These are phyloP conservation scores for Bubalus kerabau DNA, from an alignment of 2,113 vertebrate species.

Conservation along the genomic window DNA sequence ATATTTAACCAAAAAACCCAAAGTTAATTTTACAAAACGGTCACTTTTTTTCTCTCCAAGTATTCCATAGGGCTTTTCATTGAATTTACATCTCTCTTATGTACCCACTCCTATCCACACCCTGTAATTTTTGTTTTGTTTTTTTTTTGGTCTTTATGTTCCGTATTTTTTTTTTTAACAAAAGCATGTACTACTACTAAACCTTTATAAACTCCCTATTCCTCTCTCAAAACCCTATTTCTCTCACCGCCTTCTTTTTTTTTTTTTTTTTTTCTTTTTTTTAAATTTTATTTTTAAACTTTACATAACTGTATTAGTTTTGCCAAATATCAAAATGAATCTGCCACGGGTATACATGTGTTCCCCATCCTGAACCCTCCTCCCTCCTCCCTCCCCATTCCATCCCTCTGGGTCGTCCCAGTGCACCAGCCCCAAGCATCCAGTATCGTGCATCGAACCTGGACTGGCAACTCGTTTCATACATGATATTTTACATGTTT, in stretches of 20 bases:
- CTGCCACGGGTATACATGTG: too few relatives aligned
- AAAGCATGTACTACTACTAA: not conserved
- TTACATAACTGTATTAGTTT: too few relatives aligned
- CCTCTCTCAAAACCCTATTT: not conserved
- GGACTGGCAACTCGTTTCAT: too few relatives aligned
- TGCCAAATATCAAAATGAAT: too few relatives aligned
- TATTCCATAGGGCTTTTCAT: not conserved
- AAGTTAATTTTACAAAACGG: not conserved
- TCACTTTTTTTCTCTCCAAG: not conserved
- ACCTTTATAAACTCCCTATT: not conserved
- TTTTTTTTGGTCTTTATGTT: not conserved
- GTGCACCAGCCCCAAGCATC: too few relatives aligned
- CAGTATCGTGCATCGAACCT: too few relatives aligned
- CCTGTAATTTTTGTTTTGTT: not conserved
- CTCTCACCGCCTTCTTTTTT: not conserved
- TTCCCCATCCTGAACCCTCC: too few relatives aligned
- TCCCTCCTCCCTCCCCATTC: too few relatives aligned
- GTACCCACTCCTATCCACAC: not conserved
- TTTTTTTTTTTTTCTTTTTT: too few relatives aligned
- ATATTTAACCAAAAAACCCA: not conserved
- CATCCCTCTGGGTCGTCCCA: too few relatives aligned
- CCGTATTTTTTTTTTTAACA: not conserved
- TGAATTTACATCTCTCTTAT: not conserved
- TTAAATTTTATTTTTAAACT: too few relatives aligned
- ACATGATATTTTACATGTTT: too few relatives aligned